Conservation (phyloP, 2,888 invertebrate genomes). For the Mythimna ferrago region DNA sequence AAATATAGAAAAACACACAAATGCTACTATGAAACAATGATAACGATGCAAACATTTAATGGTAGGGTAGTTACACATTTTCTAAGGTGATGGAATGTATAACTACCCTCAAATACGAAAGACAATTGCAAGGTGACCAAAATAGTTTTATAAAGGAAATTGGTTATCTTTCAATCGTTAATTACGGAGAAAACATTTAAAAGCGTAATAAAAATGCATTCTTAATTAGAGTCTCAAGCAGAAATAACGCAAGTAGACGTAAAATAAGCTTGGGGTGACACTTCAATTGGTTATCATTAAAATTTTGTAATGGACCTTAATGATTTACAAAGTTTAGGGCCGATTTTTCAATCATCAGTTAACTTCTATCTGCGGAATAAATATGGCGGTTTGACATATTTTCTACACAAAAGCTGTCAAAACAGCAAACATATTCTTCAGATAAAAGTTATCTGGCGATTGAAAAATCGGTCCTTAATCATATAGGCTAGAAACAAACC, state of each 20-base stretch:
- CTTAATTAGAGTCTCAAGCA: conserved; percentile 62
- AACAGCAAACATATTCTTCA: too few species aligned
- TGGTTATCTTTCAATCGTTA: conserved; percentile 36
- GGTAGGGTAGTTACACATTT: conserved; percentile 30
- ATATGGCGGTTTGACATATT: too few species aligned
- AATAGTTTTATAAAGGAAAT: conserved; percentile 4
- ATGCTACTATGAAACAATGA: conserved; percentile 61
- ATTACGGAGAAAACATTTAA: conserved; percentile 54
- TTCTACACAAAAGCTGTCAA: too few species aligned
- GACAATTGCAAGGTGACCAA: conserved; percentile 44
- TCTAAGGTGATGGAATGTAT: conserved; percentile 38
- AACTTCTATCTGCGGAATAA: too few species aligned
- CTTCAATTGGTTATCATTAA: conserved; percentile 38
- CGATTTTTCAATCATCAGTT: too few species aligned
- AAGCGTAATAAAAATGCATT: conserved; percentile 64
- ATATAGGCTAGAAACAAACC: not conserved
- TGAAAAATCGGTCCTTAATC: too few species aligned
- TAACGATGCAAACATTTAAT: conserved; percentile 46
- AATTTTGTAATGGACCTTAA: not conserved
- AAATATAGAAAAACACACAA: conserved; percentile 65
- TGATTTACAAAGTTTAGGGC: too few species aligned
- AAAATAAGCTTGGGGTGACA: conserved; percentile 68
- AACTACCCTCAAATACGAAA: conserved; percentile 50
- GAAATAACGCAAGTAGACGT: conserved; percentile 61
- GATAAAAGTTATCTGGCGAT: too few species aligned